These are phyloP conservation scores for Epizoanthus ramosus DNA, from an alignment of 92 coral and sea anemone species.

Conservation along the genomic window DNA sequence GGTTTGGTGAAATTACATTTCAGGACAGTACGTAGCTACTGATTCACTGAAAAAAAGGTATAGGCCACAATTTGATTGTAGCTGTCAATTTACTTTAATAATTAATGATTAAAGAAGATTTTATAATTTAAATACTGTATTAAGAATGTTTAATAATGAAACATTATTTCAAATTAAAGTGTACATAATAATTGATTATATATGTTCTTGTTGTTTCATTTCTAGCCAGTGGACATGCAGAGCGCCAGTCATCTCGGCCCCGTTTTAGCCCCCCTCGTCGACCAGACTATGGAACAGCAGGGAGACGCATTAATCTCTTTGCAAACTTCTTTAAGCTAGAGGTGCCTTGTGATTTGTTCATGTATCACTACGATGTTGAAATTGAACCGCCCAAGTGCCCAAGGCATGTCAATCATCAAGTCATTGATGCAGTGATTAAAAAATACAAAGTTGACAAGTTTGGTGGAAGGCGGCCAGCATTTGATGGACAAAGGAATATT, in stretches of 20 bases:
- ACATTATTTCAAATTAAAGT: too few relatives aligned
- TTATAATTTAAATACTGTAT: too few relatives aligned
- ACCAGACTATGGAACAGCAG: conserved; percentile 81
- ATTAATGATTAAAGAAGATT: too few relatives aligned
- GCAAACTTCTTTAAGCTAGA: conserved; percentile 74
- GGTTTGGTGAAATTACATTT: too few relatives aligned
- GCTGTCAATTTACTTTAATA: too few relatives aligned
- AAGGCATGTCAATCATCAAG: conserved; percentile 61
- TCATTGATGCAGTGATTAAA: conserved; percentile 57
- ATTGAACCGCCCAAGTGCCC: conserved; percentile 70
- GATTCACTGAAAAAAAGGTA: too few relatives aligned
- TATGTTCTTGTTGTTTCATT: too few relatives aligned
- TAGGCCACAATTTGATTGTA: too few relatives aligned
- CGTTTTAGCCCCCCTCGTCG: conserved; percentile 60
- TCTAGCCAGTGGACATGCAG: conserved; percentile 1
- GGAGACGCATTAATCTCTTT: conserved; percentile 60
- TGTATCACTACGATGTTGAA: conserved; percentile 85
- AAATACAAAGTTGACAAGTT: conserved; percentile 50
- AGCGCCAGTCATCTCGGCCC: neutral
- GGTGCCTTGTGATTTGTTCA: conserved; percentile 44
- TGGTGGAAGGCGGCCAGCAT: conserved; percentile 70
- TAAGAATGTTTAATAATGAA: too few relatives aligned
- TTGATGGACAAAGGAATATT: conserved; percentile 83
- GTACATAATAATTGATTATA: too few relatives aligned
- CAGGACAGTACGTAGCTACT: too few relatives aligned